A percentile compares a stretch with the other conserved stretches of the same genome.
phyloP scores from a whole-genome alignment of 2,888 invertebrate genomes.

The Chorisops tibialis region DNA sequence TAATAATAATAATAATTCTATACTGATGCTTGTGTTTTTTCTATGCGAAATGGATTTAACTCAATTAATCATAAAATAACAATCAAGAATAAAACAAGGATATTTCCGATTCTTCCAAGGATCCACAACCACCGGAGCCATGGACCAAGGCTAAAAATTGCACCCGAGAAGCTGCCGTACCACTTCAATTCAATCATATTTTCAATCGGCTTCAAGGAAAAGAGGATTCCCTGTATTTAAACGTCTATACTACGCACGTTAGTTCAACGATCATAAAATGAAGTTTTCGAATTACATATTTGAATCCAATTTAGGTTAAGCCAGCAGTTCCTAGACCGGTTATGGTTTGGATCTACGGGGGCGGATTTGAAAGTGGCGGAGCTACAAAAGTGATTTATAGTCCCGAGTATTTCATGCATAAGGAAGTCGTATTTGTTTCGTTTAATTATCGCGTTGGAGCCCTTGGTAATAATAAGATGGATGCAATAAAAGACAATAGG shows the following conservation, averaged over 20 bases:
- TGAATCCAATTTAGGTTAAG: slow-evolving; percentile 37
- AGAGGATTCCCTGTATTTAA: slow-evolving; percentile 58
- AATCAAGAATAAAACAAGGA: background rate
- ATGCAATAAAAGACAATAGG: background rate
- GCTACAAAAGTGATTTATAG: slow-evolving; percentile 50
- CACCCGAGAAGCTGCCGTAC: slow-evolving; percentile 44
- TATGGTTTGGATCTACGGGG: slow-evolving; percentile 56
- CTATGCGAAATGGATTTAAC: no score
- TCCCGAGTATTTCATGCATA: slow-evolving; percentile 53
- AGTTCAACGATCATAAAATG: slow-evolving; percentile 28
- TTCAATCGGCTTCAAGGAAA: slow-evolving; percentile 50
- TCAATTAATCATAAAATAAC: background rate
- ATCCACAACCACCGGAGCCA: slow-evolving; percentile 49
- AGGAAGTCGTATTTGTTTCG: slow-evolving; percentile 53
- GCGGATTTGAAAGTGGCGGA: slow-evolving; percentile 53
- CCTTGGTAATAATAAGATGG: slow-evolving; percentile 48
- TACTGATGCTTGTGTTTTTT: no score
- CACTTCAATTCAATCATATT: slow-evolving; percentile 46
- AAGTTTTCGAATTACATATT: no score
- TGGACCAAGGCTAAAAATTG: slow-evolving; percentile 53
- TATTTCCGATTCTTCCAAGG: slow-evolving; percentile 41
- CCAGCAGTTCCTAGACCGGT: slow-evolving; percentile 44
- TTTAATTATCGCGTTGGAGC: slow-evolving; percentile 55
- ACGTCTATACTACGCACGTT: slow-evolving; percentile 51
- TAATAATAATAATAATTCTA: no score